phyloP scores from a whole-genome alignment of 2,888 invertebrate genomes.

The Tryphoninae sp. region DNA sequence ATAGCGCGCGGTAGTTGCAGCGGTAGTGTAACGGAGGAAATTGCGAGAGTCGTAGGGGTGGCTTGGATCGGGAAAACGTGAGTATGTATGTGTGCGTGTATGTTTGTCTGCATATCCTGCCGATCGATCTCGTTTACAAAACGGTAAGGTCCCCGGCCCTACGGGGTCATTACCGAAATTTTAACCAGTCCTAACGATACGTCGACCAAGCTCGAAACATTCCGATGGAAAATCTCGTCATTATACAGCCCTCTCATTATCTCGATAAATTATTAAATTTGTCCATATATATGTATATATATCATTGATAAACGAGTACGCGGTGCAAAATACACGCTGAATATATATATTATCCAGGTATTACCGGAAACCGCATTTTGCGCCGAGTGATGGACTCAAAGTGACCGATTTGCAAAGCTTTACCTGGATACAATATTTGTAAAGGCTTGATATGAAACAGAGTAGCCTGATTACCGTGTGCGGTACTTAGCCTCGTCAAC shows the following conservation, averaged over 20 bases:
- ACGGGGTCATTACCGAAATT: constrained; percentile 48
- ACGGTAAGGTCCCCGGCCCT: neutral
- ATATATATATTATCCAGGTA: neutral
- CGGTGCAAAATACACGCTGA: constrained; percentile 4
- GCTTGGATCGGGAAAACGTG: constrained; percentile 39
- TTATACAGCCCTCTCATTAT: constrained; percentile 36
- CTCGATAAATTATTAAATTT: constrained; percentile 19
- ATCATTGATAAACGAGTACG: neutral
- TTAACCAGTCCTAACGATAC: constrained; percentile 40
- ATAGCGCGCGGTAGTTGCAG: constrained; percentile 26
- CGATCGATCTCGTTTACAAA: constrained; percentile 33
- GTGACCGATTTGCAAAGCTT: constrained; percentile 47
- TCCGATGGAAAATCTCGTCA: constrained; percentile 22
- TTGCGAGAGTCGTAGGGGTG: constrained; percentile 14
- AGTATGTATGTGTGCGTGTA: constrained; percentile 9
- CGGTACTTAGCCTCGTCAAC: constrained; percentile 9
- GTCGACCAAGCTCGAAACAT: constrained; percentile 16
- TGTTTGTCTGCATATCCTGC: constrained; percentile 18
- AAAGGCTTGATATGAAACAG: constrained; percentile 17
- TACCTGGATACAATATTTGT: constrained; percentile 42
- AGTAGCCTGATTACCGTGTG: constrained; percentile 5
- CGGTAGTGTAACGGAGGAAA: constrained; percentile 19
- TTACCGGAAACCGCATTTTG: neutral
- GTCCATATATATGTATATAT: constrained; percentile 1
- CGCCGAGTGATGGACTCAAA: neutral